These are phyloP conservation scores for Drosophila chauvacae DNA, from an alignment of 1,140 invertebrate genomes.

Conservation along the genomic window DNA sequence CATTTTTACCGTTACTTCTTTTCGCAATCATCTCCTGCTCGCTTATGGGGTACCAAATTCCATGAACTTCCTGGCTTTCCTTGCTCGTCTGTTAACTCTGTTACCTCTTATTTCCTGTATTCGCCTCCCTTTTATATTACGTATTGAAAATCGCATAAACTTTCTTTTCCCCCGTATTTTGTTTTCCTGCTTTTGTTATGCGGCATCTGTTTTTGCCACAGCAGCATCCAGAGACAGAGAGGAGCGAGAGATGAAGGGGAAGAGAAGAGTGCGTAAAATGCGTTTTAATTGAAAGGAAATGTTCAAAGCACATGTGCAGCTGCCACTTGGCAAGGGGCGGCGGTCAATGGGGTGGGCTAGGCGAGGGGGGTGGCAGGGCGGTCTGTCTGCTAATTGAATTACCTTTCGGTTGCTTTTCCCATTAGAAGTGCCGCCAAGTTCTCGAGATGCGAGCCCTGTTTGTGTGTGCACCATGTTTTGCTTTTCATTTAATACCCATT, in stretches of 20 bases:
- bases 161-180: slow-evolving; percentile 9
- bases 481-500: slow-evolving; percentile 58
- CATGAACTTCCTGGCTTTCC: background rate
- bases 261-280: slow-evolving; percentile 63
- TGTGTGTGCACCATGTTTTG: slow-evolving; percentile 33
- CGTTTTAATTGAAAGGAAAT: slow-evolving; percentile 81
- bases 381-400: slow-evolving; percentile 73
- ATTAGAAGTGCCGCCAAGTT: slow-evolving; percentile 58
- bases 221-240: background rate
- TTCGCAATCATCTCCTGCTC: background rate
- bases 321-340: slow-evolving; percentile 3
- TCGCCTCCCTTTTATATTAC: background rate
- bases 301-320: slow-evolving; percentile 70
- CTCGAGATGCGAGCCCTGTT: slow-evolving; percentile 20
- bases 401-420: slow-evolving; percentile 57
- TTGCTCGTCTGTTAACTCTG: background rate
- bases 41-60: background rate
- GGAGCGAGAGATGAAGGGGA: background rate
- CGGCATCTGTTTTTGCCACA: slow-evolving; percentile 67
- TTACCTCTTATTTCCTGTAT: background rate
- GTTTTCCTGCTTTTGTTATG: slow-evolving; percentile 45
- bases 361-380: background rate
- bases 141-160: slow-evolving; percentile 1
- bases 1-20: no score
- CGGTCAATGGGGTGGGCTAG: background rate